Base-by-base conservation (phyloP, 2,797 vertebrate genomes). In the Acanthiza pusilla region DNA sequence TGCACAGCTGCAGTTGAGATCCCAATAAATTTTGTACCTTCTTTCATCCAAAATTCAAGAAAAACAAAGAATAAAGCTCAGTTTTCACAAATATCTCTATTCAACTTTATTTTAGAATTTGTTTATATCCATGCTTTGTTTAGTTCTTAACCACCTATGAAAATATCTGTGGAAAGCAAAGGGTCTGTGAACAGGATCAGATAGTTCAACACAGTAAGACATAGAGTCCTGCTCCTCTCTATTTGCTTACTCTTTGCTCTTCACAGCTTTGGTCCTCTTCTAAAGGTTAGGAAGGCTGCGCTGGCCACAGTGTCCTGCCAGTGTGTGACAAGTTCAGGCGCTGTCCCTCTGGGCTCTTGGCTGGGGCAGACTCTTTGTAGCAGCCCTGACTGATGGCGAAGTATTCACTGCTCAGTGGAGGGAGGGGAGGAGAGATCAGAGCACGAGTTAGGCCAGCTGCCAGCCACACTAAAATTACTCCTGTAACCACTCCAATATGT, bases 401-500 rank as follows among this genome's bases (percentile, higher is more conserved):
- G 62, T 79, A 92, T 93, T 88, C 94, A 89, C 88, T 93, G 73
- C 74, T 91, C 10, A 2, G 77, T 19, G 30, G 78, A 85, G 74
- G 68, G 84, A 86, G 81, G 53, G 88, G 83, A 94, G 67, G 60
- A 85, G 78, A 86, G 83, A 78, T 84, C 91, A 89, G 74, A 93
- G 77, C 84, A 85, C 3, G 11, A 94, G 91, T 83, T 93, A 80
- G 94, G 97, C 96, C 83, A 87, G 90, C 94, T 94, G 96, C 96
- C 97, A 97, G 89, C 65, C 74, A 36, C 88, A 62, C 78, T 95
- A 94, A 94, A 97, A 97, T 97, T 95, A 93, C 91, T 96, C 89
- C 94, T 96, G 91, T 97, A 97, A 96, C 88, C 74, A 96, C 93
- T 97, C 96, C 96, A 97, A 95, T 95, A 95, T 96, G 96, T 94